A percentile compares a stretch with the other conserved stretches of the same genome.
Evolutionary conservation across 2,113 vertebrate species (phyloP).

Genomic region (Tachuris rubrigastra): DNA sequence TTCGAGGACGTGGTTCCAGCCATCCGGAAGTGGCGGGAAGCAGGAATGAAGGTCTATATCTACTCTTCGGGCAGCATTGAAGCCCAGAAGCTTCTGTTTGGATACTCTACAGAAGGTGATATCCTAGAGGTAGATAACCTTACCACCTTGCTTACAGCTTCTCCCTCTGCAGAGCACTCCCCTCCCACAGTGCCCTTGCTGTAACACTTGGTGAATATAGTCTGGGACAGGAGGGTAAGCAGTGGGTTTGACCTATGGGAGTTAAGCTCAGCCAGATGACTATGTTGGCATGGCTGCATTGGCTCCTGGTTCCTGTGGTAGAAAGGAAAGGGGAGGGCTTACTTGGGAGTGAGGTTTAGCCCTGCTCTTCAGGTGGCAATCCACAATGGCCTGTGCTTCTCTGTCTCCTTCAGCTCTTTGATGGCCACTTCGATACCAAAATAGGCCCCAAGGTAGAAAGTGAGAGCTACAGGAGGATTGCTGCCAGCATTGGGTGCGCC

Average conservation of each 20-base stretch:
- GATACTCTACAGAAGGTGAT: slow-evolving; percentile 90
- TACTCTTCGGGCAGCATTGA: slow-evolving; percentile 97
- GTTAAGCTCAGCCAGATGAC: neutral
- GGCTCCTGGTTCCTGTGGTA: accelerated
- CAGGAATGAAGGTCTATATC: slow-evolving; percentile 88
- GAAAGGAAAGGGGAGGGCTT: neutral
- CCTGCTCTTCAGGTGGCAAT: neutral
- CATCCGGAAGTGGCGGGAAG: slow-evolving; percentile 85
- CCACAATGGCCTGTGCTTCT: neutral
- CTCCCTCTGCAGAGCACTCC: neutral
- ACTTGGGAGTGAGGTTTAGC: neutral
- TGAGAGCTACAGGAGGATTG: slow-evolving; percentile 92
- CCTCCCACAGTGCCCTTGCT: neutral
- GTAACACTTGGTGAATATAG: accelerated
- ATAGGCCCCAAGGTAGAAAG: slow-evolving; percentile 91
- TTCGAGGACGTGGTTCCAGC: slow-evolving; percentile 92
- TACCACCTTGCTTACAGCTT: neutral
- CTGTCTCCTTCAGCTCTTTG: slow-evolving; percentile 82
- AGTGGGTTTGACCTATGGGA: neutral
- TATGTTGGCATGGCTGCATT: neutral
- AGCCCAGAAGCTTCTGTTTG: slow-evolving; percentile 94
- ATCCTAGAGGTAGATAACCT: slow-evolving; percentile 83
- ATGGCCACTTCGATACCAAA: slow-evolving; percentile 95
- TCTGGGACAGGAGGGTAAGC: neutral
- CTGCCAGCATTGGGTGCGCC: slow-evolving; percentile 84